A percentile compares a stretch with the other conserved stretches of the same genome.
Evolutionary conservation across 2,797 vertebrate species (phyloP).

Genomic region (Lagocephalus sceleratus): DNA sequence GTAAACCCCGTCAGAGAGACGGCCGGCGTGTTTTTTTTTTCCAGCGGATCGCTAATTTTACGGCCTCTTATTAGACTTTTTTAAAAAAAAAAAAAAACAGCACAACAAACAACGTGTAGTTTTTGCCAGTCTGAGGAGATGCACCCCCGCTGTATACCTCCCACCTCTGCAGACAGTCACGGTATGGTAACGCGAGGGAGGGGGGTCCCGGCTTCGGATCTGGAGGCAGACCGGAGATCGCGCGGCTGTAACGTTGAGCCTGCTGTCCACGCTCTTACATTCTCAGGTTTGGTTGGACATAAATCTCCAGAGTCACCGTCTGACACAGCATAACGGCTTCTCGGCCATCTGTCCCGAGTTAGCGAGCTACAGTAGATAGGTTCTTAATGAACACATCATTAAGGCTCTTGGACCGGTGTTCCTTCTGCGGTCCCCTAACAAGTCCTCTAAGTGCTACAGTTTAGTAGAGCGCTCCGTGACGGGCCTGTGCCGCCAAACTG

Average conservation of each 20-base stretch:
- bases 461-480: not conserved
- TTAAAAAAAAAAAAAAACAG: too few species aligned
- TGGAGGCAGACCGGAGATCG: constrained; percentile 51
- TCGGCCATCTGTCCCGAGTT: constrained; percentile 63
- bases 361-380: constrained; percentile 39
- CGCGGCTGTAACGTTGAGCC: constrained; percentile 49
- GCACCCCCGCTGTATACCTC: constrained; percentile 13
- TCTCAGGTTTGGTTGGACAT: constrained; percentile 52
- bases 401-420: constrained; percentile 44
- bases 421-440: not conserved
- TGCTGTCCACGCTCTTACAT: constrained; percentile 32
- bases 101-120: too few species aligned
- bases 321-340: constrained; percentile 37
- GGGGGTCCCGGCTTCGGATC: constrained; percentile 33
- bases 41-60: constrained; percentile 9
- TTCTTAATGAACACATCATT: constrained; percentile 66
- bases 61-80: too few species aligned
- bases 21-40: constrained; percentile 30
- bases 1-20: constrained; percentile 20
- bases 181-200: too few species aligned
- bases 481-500: too few species aligned
- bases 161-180: constrained; percentile 25
- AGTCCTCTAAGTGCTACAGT: not conserved
- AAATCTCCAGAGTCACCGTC: constrained; percentile 42
- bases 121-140: constrained; percentile 13